Base-by-base conservation (phyloP, 2,888 invertebrate species). In the Philereme vetulata region DNA sequence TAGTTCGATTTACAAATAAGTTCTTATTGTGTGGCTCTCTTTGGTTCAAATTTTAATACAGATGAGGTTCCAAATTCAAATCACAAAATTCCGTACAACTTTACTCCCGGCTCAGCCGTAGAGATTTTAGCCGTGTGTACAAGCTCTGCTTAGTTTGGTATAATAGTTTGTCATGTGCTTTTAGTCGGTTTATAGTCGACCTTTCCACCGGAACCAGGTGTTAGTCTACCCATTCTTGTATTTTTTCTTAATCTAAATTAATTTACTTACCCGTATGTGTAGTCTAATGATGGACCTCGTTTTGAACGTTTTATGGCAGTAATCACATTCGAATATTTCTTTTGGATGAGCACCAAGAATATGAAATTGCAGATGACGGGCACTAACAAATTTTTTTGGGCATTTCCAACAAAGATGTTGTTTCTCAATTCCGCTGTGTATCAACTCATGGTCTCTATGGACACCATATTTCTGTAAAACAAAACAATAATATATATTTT, bases 261-360 rank as follows among this genome's bases (percentile, higher is more conserved):
- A 38, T 8, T 1, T 8, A 8, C 38, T 38, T 7, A 38, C 38
- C 7, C 38, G 6, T 6, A 38, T 1, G 38, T 38, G 38, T 38
- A 6, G 6, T 0, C 0, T 5, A 8, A 38, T 38, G 8, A 8
- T 8, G n/a, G 3, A 4, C 10, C 10, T 49, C 8, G 36, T 21
- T 21, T 49, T 49, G n/a, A 49, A 49, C 21, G 36, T 49, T 49
- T 38, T 49, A 36, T 8, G 6, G 21, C 49, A 49, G 21, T 38
- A 49, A 11, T 49, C 49, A 11, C 49, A 49, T 38, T 49, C 36
- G 0, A 6, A 36, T 8, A 38, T 10, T 10, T 35, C 35, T 11
- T 49, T 38, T 1, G 36, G 3, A 38, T 49, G 49, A 4, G 21
- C 8, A 9, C 0, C 7, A 6, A 6, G 1, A 3, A 38, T 4